phyloP scores from a whole-genome alignment of 2,797 vertebrate genomes.

The Siniperca undulata region DNA sequence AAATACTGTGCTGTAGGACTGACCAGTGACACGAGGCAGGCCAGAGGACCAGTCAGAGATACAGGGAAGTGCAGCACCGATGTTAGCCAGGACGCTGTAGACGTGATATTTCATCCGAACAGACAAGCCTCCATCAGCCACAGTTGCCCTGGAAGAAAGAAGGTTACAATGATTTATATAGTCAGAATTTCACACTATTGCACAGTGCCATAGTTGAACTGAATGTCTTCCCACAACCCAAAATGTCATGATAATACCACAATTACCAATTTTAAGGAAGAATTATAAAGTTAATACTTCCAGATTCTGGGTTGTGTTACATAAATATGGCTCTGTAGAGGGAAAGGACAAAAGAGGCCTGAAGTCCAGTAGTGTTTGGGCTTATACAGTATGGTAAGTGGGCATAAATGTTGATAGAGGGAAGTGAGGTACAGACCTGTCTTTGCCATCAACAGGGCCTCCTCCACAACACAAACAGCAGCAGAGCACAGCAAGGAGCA shows the following conservation, averaged over 20 bases:
- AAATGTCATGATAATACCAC: neutral
- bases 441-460: slow-evolving; percentile 82
- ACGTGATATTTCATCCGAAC: slow-evolving; percentile 94
- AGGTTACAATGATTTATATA: neutral
- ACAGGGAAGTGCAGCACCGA: slow-evolving; percentile 89
- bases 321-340: neutral
- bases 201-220: neutral
- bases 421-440: slow-evolving; percentile 83
- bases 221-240: neutral
- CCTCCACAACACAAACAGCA: slow-evolving; percentile 90
- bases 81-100: slow-evolving; percentile 89
- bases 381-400: neutral
- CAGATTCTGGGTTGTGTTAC: neutral
- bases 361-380: neutral
- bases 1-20: slow-evolving; percentile 31
- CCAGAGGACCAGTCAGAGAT: slow-evolving; percentile 89
- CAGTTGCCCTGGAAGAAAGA: slow-evolving; percentile 74
- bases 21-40: slow-evolving; percentile 95
- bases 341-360: neutral
- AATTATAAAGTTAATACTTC: neutral
- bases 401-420: neutral
- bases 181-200: neutral
- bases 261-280: no score
- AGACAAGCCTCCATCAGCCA: slow-evolving; percentile 79
- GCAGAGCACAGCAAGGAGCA: slow-evolving; percentile 87